Evolutionary conservation across 2,888 invertebrate species (phyloP).

Genomic region (Leuctra nigra): DNA sequence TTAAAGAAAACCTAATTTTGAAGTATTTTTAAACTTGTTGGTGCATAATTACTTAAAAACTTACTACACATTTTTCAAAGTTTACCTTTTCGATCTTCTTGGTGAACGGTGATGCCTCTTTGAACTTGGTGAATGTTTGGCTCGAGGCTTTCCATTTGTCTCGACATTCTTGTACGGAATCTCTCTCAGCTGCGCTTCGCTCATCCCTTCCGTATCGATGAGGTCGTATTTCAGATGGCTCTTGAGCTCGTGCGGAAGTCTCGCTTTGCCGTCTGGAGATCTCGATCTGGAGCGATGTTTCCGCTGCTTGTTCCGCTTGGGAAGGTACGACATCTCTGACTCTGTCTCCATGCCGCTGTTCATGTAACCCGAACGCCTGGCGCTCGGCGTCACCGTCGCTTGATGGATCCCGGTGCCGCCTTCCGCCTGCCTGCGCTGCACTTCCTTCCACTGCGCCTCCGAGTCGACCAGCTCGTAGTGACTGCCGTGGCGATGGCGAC

Average conservation of each 20-base stretch:
- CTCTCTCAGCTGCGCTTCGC: constrained; percentile 75
- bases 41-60: background rate
- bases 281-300: constrained; percentile 53
- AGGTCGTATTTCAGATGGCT: constrained; percentile 83
- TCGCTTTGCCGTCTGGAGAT: constrained; percentile 59
- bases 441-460: constrained; percentile 83
- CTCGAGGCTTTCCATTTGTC: constrained; percentile 34
- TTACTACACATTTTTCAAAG: background rate
- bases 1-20: background rate
- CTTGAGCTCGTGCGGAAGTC: constrained; percentile 69
- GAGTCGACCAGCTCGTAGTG: constrained; percentile 75
- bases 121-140: constrained; percentile 22
- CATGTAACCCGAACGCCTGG: constrained; percentile 37
- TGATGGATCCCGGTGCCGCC: constrained; percentile 54
- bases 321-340: constrained; percentile 40
- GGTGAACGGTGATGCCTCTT: constrained; percentile 27
- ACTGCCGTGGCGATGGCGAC: constrained; percentile 33
- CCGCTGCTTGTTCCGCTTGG: constrained; percentile 37
- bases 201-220: constrained; percentile 85
- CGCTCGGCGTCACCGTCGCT: constrained; percentile 60
- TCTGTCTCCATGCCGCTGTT: constrained; percentile 44
- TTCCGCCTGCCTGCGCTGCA: constrained; percentile 65
- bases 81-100: constrained; percentile 33
- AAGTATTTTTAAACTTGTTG: background rate
- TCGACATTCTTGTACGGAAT: constrained; percentile 86